These are phyloP conservation scores for Drosophila pachea DNA, from an alignment of 1,140 invertebrate genomes.

Conservation along the genomic window DNA sequence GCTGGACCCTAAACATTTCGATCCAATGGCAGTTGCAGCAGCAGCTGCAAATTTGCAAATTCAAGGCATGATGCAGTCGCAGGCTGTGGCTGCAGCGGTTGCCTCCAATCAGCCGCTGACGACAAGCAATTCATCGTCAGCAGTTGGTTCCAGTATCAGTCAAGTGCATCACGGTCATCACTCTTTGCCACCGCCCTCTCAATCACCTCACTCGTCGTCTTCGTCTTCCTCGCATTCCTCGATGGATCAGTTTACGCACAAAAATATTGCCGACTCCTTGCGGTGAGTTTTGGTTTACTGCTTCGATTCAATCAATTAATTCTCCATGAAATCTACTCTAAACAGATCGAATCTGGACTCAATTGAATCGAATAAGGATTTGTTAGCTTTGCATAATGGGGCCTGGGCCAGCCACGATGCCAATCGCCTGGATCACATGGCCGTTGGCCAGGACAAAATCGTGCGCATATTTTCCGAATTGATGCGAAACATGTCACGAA, in stretches of 20 bases:
- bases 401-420: constrained; percentile 80
- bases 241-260: constrained; percentile 67
- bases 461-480: constrained; percentile 89
- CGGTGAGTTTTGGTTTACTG: constrained; percentile 45
- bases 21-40: constrained; percentile 75
- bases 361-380: constrained; percentile 82
- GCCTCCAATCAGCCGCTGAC: constrained; percentile 53
- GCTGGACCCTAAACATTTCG: constrained; percentile 79
- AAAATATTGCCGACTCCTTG: constrained; percentile 65
- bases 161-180: constrained; percentile 62
- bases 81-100: constrained; percentile 67
- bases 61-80: constrained; percentile 71
- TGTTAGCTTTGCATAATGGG: constrained; percentile 85
- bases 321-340: neutral
- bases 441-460: constrained; percentile 88
- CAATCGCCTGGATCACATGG: constrained; percentile 57
- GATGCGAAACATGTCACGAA: constrained; percentile 91
- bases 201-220: constrained; percentile 71
- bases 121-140: constrained; percentile 29
- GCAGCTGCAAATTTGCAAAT: constrained; percentile 75
- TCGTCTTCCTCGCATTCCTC: constrained; percentile 74
- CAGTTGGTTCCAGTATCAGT: constrained; percentile 17
- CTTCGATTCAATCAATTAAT: neutral
- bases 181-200: constrained; percentile 68
- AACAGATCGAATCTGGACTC: constrained; percentile 72